These are phyloP conservation scores for Pollachius pollachius DNA, from an alignment of 2,113 vertebrate species.

Conservation along the genomic window DNA sequence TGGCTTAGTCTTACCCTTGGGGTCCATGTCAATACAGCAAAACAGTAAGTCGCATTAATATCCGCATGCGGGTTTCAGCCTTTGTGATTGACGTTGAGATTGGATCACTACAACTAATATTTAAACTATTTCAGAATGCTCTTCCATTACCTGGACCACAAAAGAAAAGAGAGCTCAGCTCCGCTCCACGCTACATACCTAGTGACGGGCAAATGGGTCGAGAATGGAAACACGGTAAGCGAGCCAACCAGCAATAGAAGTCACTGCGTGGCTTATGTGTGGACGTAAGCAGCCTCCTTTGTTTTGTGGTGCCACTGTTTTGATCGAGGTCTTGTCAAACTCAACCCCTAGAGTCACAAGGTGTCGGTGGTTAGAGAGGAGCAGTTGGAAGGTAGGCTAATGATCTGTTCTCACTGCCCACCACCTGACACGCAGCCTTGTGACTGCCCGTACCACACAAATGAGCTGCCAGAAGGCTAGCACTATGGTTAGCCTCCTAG, in stretches of 20 bases:
- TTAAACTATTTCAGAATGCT: slow-evolving; percentile 81
- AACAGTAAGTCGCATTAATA: slow-evolving; percentile 83
- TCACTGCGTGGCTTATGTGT: not conserved
- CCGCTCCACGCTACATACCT: slow-evolving; percentile 91
- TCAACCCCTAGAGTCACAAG: slow-evolving; percentile 86
- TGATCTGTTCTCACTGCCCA: no score
- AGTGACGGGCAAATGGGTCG: slow-evolving; percentile 80
- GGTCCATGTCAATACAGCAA: slow-evolving; percentile 88
- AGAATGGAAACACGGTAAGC: slow-evolving; percentile 83
- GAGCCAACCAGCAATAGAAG: no score
- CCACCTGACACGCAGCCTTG: no score
- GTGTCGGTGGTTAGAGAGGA: slow-evolving; percentile 95
- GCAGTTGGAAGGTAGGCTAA: slow-evolving; percentile 82
- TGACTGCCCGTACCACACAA: no score
- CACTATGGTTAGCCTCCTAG: no score
- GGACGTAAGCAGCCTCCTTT: not conserved
- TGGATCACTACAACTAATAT: no score
- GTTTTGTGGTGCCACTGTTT: not conserved
- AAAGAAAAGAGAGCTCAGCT: slow-evolving; percentile 84
- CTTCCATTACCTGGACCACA: slow-evolving; percentile 90
- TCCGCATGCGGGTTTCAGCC: no score
- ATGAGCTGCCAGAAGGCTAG: no score
- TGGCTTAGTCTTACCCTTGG: slow-evolving; percentile 94
- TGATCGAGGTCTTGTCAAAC: not conserved
- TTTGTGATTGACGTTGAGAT: not conserved